Evolutionary conservation across 2,113 vertebrate genomes (phyloP), one percentile per base, ranked within the genome.

Genomic region (Micromys minutus): DNA sequence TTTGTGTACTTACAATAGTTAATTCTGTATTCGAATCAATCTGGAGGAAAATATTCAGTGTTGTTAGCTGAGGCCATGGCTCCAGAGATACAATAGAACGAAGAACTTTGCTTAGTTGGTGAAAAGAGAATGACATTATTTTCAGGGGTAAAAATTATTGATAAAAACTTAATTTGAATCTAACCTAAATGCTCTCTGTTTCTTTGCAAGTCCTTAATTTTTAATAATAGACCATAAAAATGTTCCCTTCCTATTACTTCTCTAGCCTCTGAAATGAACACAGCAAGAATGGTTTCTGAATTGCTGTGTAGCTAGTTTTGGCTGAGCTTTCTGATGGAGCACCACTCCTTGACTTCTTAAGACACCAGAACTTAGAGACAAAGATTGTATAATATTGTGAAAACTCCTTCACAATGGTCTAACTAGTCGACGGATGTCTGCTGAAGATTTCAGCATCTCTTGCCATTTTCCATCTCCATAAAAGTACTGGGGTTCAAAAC

Each of bases 401-500:
- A 97, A 96, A 96, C 55, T 85, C 93, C 81, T 96, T 50, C 12
- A 42, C 96, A 95, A 97, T 67, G 85, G 36, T 39, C 77, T 98
- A 97, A 97, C 89, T 90, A 93, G 87, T 92, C 98, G 96, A 98
- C 94, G 86, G 84, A 98, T 96, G 96, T 57, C 63, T 95, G 91
- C 86, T 92, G 74, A 97, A 2, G 7, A 80, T 95, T 74, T 93
- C 91, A 97, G n/a, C n/a, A 97, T 97, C 90, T 81, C 24, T 97
- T 97, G 76, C 72, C n/a, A 96, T 97, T 97, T 97, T 97, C 92
- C 47, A 81, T 47, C 7, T 89, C 86, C 75, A 11, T 96, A 87
- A 95, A 97, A 97, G 57, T 77, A 67, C 3, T 12, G 3, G 92
- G 5, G 31, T 57, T 96, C 17, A 95, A 93, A 61, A 91, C 63